Evolutionary conservation across 2,113 vertebrate genomes (phyloP).

Genomic region (Addax nasomaculatus): DNA sequence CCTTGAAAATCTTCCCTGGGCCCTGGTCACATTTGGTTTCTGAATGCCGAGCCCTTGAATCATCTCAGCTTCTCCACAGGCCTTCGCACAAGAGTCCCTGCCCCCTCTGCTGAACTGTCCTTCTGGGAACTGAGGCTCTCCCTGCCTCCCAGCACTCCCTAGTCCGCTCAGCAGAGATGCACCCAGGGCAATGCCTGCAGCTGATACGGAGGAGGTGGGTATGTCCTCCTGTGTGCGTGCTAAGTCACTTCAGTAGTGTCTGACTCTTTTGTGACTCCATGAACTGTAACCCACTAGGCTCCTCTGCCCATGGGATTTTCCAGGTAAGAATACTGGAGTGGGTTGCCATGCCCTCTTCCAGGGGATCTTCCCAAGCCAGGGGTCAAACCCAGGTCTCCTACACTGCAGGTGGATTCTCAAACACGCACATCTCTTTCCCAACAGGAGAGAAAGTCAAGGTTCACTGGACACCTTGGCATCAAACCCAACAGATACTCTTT

Average conservation of each 20-base stretch:
- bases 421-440: neutral
- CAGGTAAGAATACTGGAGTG: neutral
- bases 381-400: neutral
- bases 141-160: accelerated
- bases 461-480: neutral
- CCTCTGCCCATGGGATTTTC: neutral
- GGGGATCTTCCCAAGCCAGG: neutral
- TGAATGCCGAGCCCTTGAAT: neutral
- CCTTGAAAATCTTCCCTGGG: neutral
- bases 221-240: neutral
- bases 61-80: too few relatives aligned
- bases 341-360: neutral
- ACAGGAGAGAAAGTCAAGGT: neutral
- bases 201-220: neutral
- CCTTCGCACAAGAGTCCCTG: neutral
- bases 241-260: neutral
- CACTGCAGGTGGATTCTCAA: neutral
- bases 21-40: neutral
- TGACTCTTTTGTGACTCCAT: neutral
- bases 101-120: neutral
- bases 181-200: accelerated
- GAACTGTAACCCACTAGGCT: neutral
- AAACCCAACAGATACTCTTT: neutral
- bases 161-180: neutral
- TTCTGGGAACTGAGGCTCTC: neutral